Base-by-base conservation (phyloP, 2,113 vertebrate genomes). In the Circaetus cinerascens region DNA sequence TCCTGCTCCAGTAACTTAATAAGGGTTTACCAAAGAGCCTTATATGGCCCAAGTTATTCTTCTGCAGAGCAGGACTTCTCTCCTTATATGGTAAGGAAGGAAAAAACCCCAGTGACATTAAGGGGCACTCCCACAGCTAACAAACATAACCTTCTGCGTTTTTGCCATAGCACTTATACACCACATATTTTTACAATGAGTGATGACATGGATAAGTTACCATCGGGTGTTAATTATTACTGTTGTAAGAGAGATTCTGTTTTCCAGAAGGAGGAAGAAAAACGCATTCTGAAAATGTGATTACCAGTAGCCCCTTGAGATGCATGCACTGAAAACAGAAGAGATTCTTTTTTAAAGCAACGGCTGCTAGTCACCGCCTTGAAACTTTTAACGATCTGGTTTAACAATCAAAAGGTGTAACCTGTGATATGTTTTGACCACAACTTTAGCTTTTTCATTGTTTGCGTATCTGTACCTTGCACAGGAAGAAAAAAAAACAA, bases 61-160 rank as follows among this genome's bases (percentile, higher is more conserved):
- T 50, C 81, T n/a, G 95, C 88, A 20, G 95, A 97, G 95, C 92
- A 96, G 96, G 96, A 96, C 98, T 97, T 74, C 86, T 98, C 94
- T 86, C 99, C 99, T 98, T 99, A 98, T 99, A 99, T 96, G 98
- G 99, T 67, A 97, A 98, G 96, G 68, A 96, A 97, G 94, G 90
- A 56, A 85, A 93, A 96, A 95, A 88, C 46, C 95, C 80, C 46
- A 68, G 94, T 92, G 93, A 96, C 97, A 98, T 56, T 77, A n/a
- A 80, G 55, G 94, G 98, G 94, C 98, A 96, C 97, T 97, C 98
- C 98, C 96, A 93, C 72, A 90, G 92, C 96, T 29, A 81, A 80
- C 96, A 97, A 97, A 97, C 93, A 95, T 4, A 86, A 64, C 82
- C 92, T 95, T 73, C 88, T 79, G 51, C 6, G 4, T 71, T 91